Percentiles rank a stretch among this genome's conserved stretches.
Conservation (phyloP, 2,797 vertebrate species). For the Dromococcyx pavoninus region DNA sequence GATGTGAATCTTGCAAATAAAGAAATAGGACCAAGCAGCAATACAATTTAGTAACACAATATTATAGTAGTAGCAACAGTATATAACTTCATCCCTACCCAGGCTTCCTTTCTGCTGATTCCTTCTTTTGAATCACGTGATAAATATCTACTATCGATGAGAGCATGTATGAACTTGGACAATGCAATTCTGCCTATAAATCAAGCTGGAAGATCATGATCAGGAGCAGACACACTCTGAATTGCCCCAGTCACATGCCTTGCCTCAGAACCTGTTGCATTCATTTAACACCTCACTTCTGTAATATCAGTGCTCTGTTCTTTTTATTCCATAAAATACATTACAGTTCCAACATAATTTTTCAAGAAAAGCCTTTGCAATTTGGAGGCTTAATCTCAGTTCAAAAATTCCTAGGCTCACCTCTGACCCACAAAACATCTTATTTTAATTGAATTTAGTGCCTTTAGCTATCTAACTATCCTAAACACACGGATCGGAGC, state of each 20-base stretch:
- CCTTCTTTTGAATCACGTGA: neutral
- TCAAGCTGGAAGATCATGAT: neutral
- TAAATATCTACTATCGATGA: neutral
- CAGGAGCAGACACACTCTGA: neutral
- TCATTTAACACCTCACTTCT: neutral
- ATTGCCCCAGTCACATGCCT: neutral
- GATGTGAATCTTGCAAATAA: neutral
- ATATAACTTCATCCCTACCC: neutral
- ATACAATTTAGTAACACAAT: neutral
- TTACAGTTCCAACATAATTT: neutral
- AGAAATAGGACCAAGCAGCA: neutral
- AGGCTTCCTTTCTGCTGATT: neutral
- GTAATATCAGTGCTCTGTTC: neutral
- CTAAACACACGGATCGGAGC: neutral
- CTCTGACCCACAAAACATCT: neutral
- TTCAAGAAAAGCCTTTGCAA: neutral
- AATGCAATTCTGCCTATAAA: neutral
- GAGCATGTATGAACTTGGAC: neutral
- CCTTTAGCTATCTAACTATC: neutral
- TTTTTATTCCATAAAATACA: neutral
- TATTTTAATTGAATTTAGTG: neutral
- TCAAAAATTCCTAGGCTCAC: neutral
- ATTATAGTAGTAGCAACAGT: neutral
- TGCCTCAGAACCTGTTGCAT: neutral
- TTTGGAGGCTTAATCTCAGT: neutral